These are phyloP conservation scores for Sturmia bella DNA, from an alignment of 2,888 invertebrate species.

Conservation along the genomic window DNA sequence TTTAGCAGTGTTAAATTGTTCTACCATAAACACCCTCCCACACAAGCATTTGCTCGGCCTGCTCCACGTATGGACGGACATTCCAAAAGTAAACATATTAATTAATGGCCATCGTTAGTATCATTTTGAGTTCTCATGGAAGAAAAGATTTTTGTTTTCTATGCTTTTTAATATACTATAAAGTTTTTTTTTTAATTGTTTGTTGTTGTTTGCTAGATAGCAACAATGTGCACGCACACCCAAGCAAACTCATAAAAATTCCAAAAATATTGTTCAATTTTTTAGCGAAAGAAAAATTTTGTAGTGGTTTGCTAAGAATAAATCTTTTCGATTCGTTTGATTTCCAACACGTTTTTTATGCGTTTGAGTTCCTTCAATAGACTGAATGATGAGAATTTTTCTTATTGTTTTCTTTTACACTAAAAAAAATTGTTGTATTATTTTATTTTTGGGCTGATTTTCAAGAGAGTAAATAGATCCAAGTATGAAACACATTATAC, in stretches of 20 bases:
- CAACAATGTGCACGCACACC: not conserved
- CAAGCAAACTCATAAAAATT: conserved; percentile 37
- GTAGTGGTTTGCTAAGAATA: conserved; percentile 79
- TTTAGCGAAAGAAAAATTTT: conserved; percentile 71
- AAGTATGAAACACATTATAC: no score
- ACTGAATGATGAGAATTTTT: conserved; percentile 29
- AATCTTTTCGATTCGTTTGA: conserved; percentile 29
- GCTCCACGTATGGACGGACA: not conserved
- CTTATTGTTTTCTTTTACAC: conserved; percentile 30
- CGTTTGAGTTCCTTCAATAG: not conserved
- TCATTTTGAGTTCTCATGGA: conserved; percentile 59
- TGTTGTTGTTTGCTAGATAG: conserved; percentile 29
- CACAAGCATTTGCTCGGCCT: no score
- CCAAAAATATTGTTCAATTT: conserved; percentile 46
- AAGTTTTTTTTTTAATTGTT: conserved; percentile 70
- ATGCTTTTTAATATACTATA: conserved; percentile 74
- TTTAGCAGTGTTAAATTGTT: conserved; percentile 48
- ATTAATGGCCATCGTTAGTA: conserved; percentile 74
- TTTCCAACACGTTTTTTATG: conserved; percentile 26
- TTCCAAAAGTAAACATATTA: conserved; percentile 78
- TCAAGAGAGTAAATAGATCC: no score
- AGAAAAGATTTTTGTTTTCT: conserved; percentile 7
- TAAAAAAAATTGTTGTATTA: not conserved
- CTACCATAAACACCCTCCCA: conserved; percentile 69
- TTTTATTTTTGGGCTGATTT: no score